Evolutionary conservation across 2,797 vertebrate species (phyloP).

Genomic region (Fistularia commersonii): DNA sequence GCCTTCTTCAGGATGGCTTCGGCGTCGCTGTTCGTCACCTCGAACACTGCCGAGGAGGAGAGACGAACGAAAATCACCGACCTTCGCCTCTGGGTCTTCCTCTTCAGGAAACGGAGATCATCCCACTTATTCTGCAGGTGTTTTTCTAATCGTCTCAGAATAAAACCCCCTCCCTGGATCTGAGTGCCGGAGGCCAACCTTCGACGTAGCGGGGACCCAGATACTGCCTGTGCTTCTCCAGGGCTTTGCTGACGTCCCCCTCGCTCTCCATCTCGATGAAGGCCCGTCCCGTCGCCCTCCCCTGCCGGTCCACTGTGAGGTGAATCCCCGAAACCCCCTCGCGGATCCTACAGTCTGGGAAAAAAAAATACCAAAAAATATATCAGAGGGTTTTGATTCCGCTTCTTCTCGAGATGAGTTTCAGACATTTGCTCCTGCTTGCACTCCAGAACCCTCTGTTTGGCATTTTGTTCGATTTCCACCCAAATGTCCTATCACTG

Average conservation of each 20-base stretch:
- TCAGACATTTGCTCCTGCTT: too few relatives aligned
- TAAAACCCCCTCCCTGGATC: background rate
- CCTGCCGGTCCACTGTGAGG: constrained; percentile 77
- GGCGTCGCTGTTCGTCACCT: constrained; percentile 84
- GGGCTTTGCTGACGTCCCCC: constrained; percentile 84
- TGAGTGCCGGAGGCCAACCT: constrained; percentile 70
- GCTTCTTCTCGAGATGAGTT: background rate
- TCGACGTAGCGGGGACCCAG: constrained; percentile 91
- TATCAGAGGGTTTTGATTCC: background rate
- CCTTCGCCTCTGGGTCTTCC: background rate
- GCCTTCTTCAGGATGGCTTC: constrained; percentile 76
- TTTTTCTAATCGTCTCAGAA: too few relatives aligned
- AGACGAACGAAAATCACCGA: background rate
- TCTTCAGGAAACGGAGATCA: too few relatives aligned
- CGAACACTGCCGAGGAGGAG: constrained; percentile 75
- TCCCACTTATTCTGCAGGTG: too few relatives aligned
- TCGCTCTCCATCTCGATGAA: constrained; percentile 89
- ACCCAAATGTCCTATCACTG: background rate
- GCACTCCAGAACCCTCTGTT: too few relatives aligned
- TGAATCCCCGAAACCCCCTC: constrained; percentile 86
- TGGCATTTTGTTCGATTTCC: background rate
- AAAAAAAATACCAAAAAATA: too few relatives aligned
- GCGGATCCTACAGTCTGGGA: constrained; percentile 83
- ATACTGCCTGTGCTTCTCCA: constrained; percentile 88
- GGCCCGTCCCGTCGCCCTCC: constrained; percentile 83